Conservation (phyloP, 1,140 invertebrate species). For the Sinonovacula constricta region DNA sequence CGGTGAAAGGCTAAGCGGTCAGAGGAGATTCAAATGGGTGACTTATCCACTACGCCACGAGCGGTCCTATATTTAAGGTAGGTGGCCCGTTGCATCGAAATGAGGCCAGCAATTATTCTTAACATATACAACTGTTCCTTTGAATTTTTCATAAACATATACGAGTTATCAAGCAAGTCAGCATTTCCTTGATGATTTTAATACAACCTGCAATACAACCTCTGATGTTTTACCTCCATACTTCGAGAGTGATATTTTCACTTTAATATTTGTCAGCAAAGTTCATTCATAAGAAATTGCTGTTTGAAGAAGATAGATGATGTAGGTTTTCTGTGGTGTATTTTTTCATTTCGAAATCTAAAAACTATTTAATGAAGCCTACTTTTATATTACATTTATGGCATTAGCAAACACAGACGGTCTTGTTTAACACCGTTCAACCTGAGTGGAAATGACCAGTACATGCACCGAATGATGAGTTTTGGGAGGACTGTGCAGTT, state of each 20-base stretch:
- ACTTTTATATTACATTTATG: slow-evolving; percentile 23
- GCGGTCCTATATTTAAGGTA: too few relatives aligned
- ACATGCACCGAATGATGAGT: slow-evolving; percentile 18
- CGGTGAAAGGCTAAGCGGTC: too few relatives aligned
- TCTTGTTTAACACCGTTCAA: slow-evolving; percentile 6
- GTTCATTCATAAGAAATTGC: slow-evolving; percentile 6
- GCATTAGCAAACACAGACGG: neutral
- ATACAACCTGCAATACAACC: slow-evolving; percentile 5
- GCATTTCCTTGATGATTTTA: slow-evolving; percentile 3
- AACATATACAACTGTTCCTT: slow-evolving; percentile 43
- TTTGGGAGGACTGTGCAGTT: slow-evolving; percentile 5
- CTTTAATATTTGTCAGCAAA: slow-evolving; percentile 22
- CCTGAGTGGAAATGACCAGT: slow-evolving; percentile 21
- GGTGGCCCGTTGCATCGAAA: slow-evolving; percentile 28
- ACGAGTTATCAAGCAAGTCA: slow-evolving; percentile 16
- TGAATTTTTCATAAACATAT: slow-evolving; percentile 45
- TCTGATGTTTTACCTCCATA: neutral
- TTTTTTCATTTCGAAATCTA: slow-evolving; percentile 19
- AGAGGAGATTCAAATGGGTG: too few relatives aligned
- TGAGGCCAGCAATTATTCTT: slow-evolving; percentile 32
- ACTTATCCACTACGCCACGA: too few relatives aligned
- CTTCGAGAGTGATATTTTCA: slow-evolving; percentile 22
- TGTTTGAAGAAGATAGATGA: slow-evolving; percentile 40
- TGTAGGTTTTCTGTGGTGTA: too few relatives aligned
- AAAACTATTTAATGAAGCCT: slow-evolving; percentile 12